These are phyloP conservation scores for Halesus radiatus DNA, from an alignment of 1,140 invertebrate species.

Conservation along the genomic window DNA sequence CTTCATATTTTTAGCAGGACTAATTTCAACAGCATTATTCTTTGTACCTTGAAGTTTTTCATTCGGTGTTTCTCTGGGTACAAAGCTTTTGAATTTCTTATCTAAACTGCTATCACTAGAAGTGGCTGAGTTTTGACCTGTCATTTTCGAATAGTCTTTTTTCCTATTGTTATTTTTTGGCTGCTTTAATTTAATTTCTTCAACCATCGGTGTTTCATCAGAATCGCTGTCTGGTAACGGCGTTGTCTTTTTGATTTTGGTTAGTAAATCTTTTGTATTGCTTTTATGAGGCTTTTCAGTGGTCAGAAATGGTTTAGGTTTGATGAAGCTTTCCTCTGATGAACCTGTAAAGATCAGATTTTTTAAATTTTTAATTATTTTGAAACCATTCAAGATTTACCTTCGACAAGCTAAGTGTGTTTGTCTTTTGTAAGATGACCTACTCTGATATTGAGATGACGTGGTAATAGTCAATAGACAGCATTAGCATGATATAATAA, in stretches of 20 bases:
- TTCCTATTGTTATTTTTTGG: background rate
- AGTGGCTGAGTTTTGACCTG: background rate
- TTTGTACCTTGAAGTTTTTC: slow-evolving; percentile 6
- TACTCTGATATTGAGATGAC: too few relatives aligned
- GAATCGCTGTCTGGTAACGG: background rate
- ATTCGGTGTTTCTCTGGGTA: background rate
- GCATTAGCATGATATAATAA: too few relatives aligned
- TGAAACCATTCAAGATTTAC: too few relatives aligned
- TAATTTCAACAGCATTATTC: slow-evolving; percentile 1
- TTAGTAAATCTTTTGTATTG: background rate
- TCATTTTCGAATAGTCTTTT: slow-evolving; percentile 3
- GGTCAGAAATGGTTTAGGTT: background rate
- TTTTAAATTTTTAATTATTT: too few relatives aligned
- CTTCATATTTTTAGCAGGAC: slow-evolving; percentile 22
- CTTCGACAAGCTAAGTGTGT: too few relatives aligned
- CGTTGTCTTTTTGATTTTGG: background rate
- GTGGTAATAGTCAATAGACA: too few relatives aligned
- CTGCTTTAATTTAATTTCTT: background rate
- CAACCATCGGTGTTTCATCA: background rate
- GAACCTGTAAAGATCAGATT: background rate
- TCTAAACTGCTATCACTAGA: slow-evolving; percentile 11
- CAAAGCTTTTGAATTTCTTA: background rate
- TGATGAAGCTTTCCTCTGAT: slow-evolving; percentile 28
- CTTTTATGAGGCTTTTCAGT: background rate
- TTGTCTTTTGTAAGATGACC: too few relatives aligned